phyloP scores from a whole-genome alignment of 2,797 vertebrate genomes.

The Muscicapa striata region DNA sequence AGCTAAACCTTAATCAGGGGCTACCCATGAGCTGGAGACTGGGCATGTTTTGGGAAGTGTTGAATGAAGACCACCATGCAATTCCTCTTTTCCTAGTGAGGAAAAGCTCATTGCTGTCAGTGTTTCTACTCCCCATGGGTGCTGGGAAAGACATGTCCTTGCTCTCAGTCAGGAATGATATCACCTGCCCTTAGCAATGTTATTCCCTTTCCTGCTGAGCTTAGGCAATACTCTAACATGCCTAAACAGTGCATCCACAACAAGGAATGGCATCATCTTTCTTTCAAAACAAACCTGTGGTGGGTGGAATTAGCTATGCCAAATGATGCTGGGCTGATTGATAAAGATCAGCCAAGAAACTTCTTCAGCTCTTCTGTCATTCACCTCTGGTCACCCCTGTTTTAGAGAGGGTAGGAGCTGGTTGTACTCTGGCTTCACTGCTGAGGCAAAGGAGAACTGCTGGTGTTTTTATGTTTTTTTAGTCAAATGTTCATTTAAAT shows the following conservation, averaged over 20 bases:
- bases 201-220: constrained; percentile 48
- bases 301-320: constrained; percentile 55
- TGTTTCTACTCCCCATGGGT: background rate
- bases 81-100: background rate
- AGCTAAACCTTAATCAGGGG: background rate
- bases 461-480: background rate
- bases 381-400: background rate
- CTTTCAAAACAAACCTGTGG: constrained; percentile 66
- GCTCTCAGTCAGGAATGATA: constrained; percentile 44
- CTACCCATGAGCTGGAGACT: background rate
- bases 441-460: background rate
- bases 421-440: background rate
- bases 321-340: constrained; percentile 12
- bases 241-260: constrained; percentile 63
- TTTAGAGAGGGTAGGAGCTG: background rate
- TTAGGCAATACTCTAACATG: constrained; percentile 59
- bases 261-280: constrained; percentile 57
- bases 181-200: constrained; percentile 50
- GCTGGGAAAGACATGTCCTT: constrained; percentile 16
- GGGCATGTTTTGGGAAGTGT: background rate
- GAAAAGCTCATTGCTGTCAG: background rate
- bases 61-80: background rate
- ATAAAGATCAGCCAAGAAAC: constrained; percentile 45
- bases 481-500: background rate
- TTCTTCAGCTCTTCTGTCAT: constrained; percentile 44